A percentile compares a stretch with the other conserved stretches of the same genome.
These are phyloP conservation scores for Hirtodrosophila trivittata DNA, from an alignment of 2,888 invertebrate species.

Conservation along the genomic window DNA sequence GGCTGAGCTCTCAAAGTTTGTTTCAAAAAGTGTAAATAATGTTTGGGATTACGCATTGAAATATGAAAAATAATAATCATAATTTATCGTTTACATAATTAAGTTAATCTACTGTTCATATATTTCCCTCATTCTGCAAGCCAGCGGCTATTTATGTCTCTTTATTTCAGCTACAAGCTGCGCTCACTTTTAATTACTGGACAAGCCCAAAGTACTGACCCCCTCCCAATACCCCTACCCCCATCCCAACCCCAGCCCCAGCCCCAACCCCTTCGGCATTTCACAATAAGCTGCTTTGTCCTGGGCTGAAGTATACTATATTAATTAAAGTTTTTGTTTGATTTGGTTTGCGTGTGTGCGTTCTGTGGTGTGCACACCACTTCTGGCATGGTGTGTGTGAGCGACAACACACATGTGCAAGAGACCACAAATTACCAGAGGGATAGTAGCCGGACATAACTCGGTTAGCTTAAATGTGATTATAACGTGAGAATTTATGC, in stretches of 20 bases:
- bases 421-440: slow-evolving; percentile 24
- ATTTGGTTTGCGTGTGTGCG: slow-evolving; percentile 34
- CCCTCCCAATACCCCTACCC: neutral
- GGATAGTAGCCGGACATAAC: slow-evolving; percentile 16
- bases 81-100: neutral
- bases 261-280: neutral
- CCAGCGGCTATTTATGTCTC: slow-evolving; percentile 33
- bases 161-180: slow-evolving; percentile 36
- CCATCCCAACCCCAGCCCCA: neutral
- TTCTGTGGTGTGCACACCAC: too few species aligned
- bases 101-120: slow-evolving; percentile 15
- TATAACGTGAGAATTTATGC: slow-evolving; percentile 42
- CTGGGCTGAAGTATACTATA: slow-evolving; percentile 48
- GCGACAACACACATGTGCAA: neutral
- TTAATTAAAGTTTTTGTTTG: slow-evolving; percentile 75
- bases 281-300: slow-evolving; percentile 52
- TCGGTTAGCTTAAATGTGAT: slow-evolving; percentile 44
- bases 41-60: too few species aligned
- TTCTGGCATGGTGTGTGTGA: neutral
- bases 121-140: slow-evolving; percentile 24
- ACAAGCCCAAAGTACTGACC: neutral
- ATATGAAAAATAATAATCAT: too few species aligned
- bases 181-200: slow-evolving; percentile 6
- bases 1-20: too few species aligned
- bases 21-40: too few species aligned